Percentiles rank a stretch among this genome's conserved stretches.
Conservation (phyloP, 2,888 invertebrate species). For the Drosophila hamatofila region DNA sequence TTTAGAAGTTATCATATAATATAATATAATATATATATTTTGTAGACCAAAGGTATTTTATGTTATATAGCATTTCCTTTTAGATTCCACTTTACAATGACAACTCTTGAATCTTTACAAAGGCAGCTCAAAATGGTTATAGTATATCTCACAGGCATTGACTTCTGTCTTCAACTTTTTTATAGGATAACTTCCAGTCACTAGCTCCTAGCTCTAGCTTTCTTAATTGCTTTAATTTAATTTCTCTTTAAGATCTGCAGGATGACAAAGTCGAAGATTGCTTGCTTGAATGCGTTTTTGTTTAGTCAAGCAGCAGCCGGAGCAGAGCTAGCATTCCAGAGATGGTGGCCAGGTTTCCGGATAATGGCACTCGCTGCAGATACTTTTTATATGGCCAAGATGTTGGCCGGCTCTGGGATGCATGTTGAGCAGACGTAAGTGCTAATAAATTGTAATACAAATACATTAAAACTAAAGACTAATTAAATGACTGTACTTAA, state of each 20-base stretch:
- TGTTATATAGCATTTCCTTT: too few species aligned
- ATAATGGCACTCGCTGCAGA: slow-evolving; percentile 50
- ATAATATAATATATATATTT: too few species aligned
- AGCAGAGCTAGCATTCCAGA: background rate
- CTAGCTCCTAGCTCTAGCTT: background rate
- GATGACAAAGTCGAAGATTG: slow-evolving; percentile 3
- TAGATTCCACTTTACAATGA: too few species aligned
- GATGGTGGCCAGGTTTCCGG: slow-evolving; percentile 22
- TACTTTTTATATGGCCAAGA: slow-evolving; percentile 5
- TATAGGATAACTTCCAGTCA: background rate
- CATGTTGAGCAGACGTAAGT: slow-evolving; percentile 55
- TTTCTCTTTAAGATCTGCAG: background rate
- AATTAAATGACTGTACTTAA: slow-evolving; percentile 80
- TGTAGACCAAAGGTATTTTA: too few species aligned
- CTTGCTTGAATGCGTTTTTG: background rate
- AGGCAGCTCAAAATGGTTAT: too few species aligned
- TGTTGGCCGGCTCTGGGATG: slow-evolving; percentile 34
- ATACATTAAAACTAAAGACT: slow-evolving; percentile 79
- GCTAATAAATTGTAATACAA: slow-evolving; percentile 81
- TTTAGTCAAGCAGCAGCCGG: background rate
- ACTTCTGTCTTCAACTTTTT: background rate
- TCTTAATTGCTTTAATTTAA: background rate
- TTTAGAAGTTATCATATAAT: too few species aligned
- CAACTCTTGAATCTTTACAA: too few species aligned
- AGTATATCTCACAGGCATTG: too few species aligned